Percentiles rank a stretch among this genome's conserved stretches.
These are phyloP conservation scores for Lycophotia porphyrea DNA, from an alignment of 2,888 invertebrate species.

Conservation along the genomic window DNA sequence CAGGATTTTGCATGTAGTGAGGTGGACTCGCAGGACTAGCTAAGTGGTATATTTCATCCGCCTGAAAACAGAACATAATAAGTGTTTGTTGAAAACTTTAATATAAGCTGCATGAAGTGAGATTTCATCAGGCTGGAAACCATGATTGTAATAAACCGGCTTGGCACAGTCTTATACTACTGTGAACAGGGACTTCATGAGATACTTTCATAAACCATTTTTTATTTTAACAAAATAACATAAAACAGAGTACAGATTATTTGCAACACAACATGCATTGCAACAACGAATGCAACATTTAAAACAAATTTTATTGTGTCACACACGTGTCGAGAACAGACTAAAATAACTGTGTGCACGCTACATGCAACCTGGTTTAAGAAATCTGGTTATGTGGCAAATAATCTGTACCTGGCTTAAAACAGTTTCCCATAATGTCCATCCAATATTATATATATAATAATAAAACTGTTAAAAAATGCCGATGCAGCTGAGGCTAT, in stretches of 20 bases:
- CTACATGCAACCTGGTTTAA: neutral
- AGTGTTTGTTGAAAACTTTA: neutral
- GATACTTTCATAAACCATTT: neutral
- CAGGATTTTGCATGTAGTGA: conserved; percentile 99
- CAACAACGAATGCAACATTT: no score
- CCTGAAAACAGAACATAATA: conserved; percentile 81
- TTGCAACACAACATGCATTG: neutral
- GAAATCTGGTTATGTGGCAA: neutral
- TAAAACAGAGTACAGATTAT: neutral
- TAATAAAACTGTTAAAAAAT: neutral
- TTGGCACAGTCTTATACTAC: neutral
- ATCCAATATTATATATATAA: no score
- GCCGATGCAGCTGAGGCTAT: neutral
- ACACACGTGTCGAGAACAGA: neutral
- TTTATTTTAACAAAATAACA: neutral
- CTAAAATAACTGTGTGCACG: neutral
- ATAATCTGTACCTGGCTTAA: neutral
- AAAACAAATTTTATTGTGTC: neutral
- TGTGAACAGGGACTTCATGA: neutral
- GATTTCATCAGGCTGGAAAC: neutral
- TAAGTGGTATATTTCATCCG: conserved; percentile 99
- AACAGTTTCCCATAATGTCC: neutral
- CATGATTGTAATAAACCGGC: neutral
- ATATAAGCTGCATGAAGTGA: neutral
- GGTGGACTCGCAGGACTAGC: conserved; percentile 99